Percentiles rank a stretch among this genome's conserved stretches.
Evolutionary conservation across 2,888 invertebrate species (phyloP).

Genomic region (Augochlorella aurata): DNA sequence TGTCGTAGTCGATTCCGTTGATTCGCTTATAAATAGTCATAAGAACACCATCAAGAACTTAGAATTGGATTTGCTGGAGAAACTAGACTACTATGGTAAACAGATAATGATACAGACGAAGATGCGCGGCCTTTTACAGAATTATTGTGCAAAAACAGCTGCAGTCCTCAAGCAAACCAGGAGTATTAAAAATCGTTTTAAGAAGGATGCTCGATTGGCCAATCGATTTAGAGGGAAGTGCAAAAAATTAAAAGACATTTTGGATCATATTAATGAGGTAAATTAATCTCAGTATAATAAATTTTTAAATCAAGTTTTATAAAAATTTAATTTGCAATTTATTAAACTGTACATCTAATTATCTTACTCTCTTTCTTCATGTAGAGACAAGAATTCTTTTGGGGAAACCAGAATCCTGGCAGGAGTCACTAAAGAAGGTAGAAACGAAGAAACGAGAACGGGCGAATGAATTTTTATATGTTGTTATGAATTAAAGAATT

Average conservation of each 20-base stretch:
- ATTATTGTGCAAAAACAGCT: neutral
- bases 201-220: neutral
- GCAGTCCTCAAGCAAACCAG: neutral
- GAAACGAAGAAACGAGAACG: neutral
- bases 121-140: neutral
- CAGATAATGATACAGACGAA: neutral
- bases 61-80: neutral
- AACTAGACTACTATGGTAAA: neutral
- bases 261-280: neutral
- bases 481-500: too few species aligned
- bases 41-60: neutral
- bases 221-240: neutral
- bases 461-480: too few species aligned
- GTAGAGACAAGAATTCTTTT: neutral
- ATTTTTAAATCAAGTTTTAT: neutral
- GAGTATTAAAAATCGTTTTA: neutral
- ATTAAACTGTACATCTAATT: neutral
- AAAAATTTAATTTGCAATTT: neutral
- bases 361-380: neutral
- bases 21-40: neutral
- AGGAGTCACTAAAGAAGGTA: neutral
- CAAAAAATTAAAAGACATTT: neutral
- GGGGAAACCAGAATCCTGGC: neutral
- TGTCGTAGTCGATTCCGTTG: neutral
- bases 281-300: neutral